Conservation (phyloP, 2,888 invertebrate genomes). For the Leucophora obtusa region DNA sequence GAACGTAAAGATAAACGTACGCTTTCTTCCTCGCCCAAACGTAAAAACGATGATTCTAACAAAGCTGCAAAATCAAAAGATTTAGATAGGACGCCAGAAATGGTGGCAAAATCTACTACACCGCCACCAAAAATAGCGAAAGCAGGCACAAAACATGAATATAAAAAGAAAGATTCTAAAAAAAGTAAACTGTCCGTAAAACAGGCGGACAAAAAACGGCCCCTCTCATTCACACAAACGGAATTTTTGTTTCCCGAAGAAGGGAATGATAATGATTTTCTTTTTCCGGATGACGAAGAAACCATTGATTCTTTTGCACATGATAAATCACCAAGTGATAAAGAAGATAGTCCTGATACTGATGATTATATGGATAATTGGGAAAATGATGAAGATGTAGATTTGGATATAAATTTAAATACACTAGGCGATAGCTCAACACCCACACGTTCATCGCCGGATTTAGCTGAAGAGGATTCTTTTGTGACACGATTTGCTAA, state of each 20-base stretch:
- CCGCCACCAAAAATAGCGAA: slow-evolving; percentile 35
- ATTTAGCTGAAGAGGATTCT: slow-evolving; percentile 63
- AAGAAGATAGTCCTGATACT: slow-evolving; percentile 76
- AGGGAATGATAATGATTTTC: slow-evolving; percentile 39
- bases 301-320: slow-evolving; percentile 53
- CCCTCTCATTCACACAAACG: slow-evolving; percentile 65
- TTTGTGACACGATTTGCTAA: slow-evolving; percentile 69
- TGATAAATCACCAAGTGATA: slow-evolving; percentile 48
- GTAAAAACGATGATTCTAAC: slow-evolving; percentile 7
- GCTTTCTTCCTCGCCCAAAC: slow-evolving; percentile 38
- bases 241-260: slow-evolving; percentile 67
- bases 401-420: slow-evolving; percentile 68
- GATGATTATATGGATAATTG: slow-evolving; percentile 78
- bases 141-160: not conserved
- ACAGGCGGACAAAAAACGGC: slow-evolving; percentile 40
- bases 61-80: not conserved
- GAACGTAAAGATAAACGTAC: slow-evolving; percentile 30
- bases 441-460: slow-evolving; percentile 64
- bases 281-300: slow-evolving; percentile 55
- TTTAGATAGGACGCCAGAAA: not conserved
- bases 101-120: slow-evolving; percentile 26
- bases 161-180: slow-evolving; percentile 47
- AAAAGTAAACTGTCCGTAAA: slow-evolving; percentile 39
- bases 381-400: slow-evolving; percentile 75
- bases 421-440: slow-evolving; percentile 70